These are phyloP conservation scores for Toxotes chatareus DNA, from an alignment of 2,113 vertebrate species.

Conservation along the genomic window DNA sequence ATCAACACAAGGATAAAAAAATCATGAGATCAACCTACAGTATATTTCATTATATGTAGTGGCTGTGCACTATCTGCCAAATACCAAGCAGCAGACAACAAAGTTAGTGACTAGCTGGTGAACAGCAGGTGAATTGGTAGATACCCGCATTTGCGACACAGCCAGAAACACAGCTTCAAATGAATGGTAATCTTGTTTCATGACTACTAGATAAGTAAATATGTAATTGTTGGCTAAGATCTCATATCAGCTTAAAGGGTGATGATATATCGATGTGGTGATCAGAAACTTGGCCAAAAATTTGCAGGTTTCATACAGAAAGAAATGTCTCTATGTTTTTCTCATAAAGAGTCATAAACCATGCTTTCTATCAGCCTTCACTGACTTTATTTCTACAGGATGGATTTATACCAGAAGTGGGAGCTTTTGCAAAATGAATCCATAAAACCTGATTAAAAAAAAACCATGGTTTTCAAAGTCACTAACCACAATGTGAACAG, in stretches of 20 bases:
- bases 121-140: neutral
- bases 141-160: neutral
- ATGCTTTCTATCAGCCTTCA: neutral
- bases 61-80: too few relatives aligned
- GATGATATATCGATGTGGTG: too few relatives aligned
- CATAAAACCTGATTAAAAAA: neutral
- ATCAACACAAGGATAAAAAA: too few relatives aligned
- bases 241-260: too few relatives aligned
- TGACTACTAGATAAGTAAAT: neutral
- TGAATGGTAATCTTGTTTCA: neutral
- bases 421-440: neutral
- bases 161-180: neutral
- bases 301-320: neutral
- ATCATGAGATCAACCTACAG: too few relatives aligned
- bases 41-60: too few relatives aligned
- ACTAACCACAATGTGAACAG: neutral
- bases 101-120: too few relatives aligned
- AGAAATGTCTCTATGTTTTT: neutral
- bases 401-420: neutral
- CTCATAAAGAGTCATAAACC: neutral
- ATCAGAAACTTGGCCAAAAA: too few relatives aligned
- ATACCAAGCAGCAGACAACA: too few relatives aligned
- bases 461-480: constrained; percentile 2
- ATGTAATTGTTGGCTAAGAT: too few relatives aligned
- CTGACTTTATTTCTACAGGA: neutral